phyloP scores from a whole-genome alignment of 2,113 vertebrate genomes.

The Furnarius figulus region DNA sequence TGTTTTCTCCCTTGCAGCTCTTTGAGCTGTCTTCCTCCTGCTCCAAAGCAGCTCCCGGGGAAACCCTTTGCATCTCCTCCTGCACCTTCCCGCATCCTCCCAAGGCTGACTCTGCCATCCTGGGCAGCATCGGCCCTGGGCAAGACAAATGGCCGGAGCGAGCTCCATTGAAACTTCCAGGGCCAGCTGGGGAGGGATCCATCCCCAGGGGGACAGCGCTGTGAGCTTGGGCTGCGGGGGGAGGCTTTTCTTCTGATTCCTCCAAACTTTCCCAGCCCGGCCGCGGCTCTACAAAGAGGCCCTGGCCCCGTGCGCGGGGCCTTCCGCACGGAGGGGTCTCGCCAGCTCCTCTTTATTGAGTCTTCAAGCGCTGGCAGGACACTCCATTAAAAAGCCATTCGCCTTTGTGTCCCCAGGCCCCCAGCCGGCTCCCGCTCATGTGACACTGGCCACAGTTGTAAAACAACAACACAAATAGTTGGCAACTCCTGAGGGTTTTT shows the following conservation, averaged over 20 bases:
- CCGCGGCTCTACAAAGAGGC: constrained; percentile 70
- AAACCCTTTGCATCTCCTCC: neutral
- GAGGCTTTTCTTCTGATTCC: constrained; percentile 3
- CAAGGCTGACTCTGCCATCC: neutral
- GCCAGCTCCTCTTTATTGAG: constrained; percentile 79
- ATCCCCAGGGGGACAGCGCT: neutral
- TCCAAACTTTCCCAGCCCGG: constrained; percentile 70
- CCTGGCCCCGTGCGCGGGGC: constrained; percentile 62
- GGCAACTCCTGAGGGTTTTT: constrained; percentile 78
- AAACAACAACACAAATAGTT: constrained; percentile 82
- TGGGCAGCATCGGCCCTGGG: neutral
- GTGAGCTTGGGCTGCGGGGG: neutral
- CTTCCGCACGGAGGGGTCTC: constrained; percentile 72
- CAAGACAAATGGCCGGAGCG: rapidly evolving
- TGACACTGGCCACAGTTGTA: constrained; percentile 81
- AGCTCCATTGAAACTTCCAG: neutral
- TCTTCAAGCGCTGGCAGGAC: constrained; percentile 79
- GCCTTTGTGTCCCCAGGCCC: constrained; percentile 78
- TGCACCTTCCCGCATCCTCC: neutral
- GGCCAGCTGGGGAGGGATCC: neutral
- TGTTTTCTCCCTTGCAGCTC: neutral
- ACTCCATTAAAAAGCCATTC: constrained; percentile 88
- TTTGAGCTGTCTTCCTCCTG: neutral
- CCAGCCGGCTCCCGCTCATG: constrained; percentile 84
- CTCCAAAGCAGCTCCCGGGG: neutral